Conservation (phyloP, 2,888 invertebrate species). For the Rutpela maculata region DNA sequence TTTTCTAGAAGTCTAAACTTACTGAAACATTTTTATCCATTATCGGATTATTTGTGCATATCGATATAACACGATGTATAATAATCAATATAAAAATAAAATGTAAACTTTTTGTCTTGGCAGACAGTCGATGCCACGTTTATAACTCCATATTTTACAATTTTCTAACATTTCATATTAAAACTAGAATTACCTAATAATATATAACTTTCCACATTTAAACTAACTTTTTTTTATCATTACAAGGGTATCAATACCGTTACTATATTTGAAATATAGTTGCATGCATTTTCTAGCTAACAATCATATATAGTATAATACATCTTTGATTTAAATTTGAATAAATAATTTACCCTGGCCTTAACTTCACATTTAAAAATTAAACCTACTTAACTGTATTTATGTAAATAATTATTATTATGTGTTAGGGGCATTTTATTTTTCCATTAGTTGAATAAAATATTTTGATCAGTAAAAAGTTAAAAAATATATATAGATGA, state of each 20-base stretch:
- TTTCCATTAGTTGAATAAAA: neutral
- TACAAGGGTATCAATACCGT: neutral
- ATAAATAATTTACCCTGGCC: neutral
- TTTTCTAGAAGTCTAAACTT: neutral
- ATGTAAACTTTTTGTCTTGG: neutral
- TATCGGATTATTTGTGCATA: neutral
- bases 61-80: neutral
- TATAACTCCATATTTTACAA: neutral
- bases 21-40: neutral
- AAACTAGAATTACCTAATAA: constrained; percentile 1
- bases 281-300: constrained; percentile 17
- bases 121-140: neutral
- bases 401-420: constrained; percentile 13
- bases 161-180: constrained; percentile 1
- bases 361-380: neutral
- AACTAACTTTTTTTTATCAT: neutral
- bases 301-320: neutral
- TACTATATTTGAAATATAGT: neutral
- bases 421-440: neutral
- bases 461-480: neutral
- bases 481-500: too few relatives aligned
- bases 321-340: neutral
- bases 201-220: neutral
- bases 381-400: neutral
- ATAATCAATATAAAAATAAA: neutral